Base-by-base conservation (phyloP, 2,797 vertebrate species). In the Carduelis carduelis region DNA sequence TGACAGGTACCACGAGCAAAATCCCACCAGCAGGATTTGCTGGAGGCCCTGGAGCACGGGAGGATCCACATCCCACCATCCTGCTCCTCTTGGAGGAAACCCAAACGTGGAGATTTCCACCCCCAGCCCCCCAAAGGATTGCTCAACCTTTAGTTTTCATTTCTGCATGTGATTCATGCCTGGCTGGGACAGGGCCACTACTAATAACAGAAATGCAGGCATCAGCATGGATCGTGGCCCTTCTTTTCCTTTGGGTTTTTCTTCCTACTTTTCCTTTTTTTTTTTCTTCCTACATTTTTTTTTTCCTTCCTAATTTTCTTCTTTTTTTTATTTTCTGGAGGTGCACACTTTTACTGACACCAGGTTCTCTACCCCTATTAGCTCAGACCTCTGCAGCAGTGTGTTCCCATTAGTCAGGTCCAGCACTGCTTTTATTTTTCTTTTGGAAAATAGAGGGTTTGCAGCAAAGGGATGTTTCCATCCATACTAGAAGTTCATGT, bases 161-260 rank as follows among this genome's bases (percentile, higher is more conserved):
- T 96, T 94, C 92, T 96, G 85, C 49, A 4, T 52, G 80, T 77
- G 87, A 96, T 85, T 90, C 1, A 11, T 65, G 92, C 59, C 90
- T 96, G 72, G 65, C 70, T 97, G 96, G 95, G 94, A 77, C 71
- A 80, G 69, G 39, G 96, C 95, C 94, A 95, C 78, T 81, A 94
- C 92, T 95, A 96, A 96, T 80, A 97, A 70, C 66, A 91, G 82
- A 96, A 96, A 79, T 90, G 94, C 90, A 92, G 68, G 78, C 95
- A 96, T 96, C 95, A 96, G 93, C 96, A 90, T 50, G 47, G 83
- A 95, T 43, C 60, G 2, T 6, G 32, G 81, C 66, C 66, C 22
- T 94, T 61, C n/a, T 85, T 80, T 83, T 64, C 39, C 55, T 78
- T 39, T 46, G 28, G 12, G 44, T 23, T 76, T 44, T 56, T 28